Evolutionary conservation across 2,113 vertebrate genomes (phyloP).

Genomic region (Oncorhynchus nerka): DNA sequence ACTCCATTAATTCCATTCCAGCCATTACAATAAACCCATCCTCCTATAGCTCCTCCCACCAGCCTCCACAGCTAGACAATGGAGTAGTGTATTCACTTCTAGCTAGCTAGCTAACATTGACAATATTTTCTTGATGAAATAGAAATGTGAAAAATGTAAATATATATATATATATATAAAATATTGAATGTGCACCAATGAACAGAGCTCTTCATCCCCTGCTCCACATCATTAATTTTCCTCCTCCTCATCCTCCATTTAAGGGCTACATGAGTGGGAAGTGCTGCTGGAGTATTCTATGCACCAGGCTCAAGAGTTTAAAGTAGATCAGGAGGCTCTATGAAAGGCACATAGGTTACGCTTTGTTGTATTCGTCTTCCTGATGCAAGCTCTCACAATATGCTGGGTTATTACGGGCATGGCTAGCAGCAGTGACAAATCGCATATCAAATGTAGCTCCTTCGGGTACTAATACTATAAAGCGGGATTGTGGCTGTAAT

Average conservation of each 20-base stretch:
- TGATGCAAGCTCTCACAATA: constrained; percentile 19
- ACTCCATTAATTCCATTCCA: too few species aligned
- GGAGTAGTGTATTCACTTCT: too few species aligned
- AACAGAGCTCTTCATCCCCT: constrained; percentile 21
- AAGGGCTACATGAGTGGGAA: constrained; percentile 12
- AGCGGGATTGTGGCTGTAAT: neutral
- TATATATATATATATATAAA: constrained; percentile 2
- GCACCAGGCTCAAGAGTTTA: constrained; percentile 24
- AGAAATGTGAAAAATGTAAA: constrained; percentile 16
- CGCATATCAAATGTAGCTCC: constrained; percentile 12
- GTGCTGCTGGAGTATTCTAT: constrained; percentile 24
- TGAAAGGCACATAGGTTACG: constrained; percentile 58
- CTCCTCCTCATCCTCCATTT: constrained; percentile 27
- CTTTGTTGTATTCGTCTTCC: constrained; percentile 24
- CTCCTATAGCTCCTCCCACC: too few species aligned
- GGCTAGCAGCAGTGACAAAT: constrained; percentile 14
- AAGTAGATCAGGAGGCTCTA: constrained; percentile 13
- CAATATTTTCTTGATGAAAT: too few species aligned
- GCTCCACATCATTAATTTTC: neutral
- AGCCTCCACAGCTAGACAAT: too few species aligned
- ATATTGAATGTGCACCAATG: constrained; percentile 32
- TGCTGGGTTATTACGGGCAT: constrained; percentile 19
- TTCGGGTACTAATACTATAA: neutral
- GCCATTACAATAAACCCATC: too few species aligned
- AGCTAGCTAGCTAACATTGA: too few species aligned